Conservation (phyloP, 2,888 invertebrate genomes). For the Atethmia centrago region DNA sequence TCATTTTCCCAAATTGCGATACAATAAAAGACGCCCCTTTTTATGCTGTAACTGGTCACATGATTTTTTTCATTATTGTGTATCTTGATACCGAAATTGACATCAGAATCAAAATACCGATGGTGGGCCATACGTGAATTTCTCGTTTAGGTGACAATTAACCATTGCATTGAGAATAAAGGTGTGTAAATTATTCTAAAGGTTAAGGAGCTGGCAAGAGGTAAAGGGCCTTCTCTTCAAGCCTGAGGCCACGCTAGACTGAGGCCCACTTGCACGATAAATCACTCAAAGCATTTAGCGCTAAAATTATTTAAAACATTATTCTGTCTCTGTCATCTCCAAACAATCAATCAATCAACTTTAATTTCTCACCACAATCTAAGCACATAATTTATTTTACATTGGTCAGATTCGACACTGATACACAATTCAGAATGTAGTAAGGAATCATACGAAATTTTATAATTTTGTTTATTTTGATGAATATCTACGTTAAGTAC, state of each 20-base stretch:
- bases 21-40: neutral
- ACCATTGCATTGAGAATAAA: neutral
- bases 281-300: neutral
- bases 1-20: no score
- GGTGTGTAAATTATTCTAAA: neutral
- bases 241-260: neutral
- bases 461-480: no score
- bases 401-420: no score
- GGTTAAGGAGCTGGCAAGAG: neutral
- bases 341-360: no score
- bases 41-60: neutral
- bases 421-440: no score
- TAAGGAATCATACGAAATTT: no score
- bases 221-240: neutral
- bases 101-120: neutral
- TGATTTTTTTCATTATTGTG: neutral
- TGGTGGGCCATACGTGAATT: neutral
- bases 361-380: no score
- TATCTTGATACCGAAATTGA: neutral
- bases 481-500: no score
- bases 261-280: neutral
- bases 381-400: no score
- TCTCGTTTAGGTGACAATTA: neutral
- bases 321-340: neutral
- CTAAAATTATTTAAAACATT: neutral